Evolutionary conservation across 1,140 invertebrate genomes (phyloP), one percentile per base, ranked within the genome.

Genomic region (Listronotus oregonensis): DNA sequence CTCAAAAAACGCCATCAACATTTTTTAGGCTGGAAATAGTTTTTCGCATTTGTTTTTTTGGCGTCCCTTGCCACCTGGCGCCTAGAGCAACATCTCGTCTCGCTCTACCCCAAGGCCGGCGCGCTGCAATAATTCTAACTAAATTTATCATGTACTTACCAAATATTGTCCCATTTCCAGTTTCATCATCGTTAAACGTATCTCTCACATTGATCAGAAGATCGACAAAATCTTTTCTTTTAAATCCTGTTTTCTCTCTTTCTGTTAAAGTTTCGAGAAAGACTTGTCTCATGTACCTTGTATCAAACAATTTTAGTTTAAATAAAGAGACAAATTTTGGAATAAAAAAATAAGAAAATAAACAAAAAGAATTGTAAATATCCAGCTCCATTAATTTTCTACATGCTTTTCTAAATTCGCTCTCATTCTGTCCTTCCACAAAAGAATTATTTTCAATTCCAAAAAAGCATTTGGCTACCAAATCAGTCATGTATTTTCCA

Each of bases 151-250:
- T 50, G 21, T n/a, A 54, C 70, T 65, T 50, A 71, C 70, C 70
- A 51, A 71, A 67, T 17, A 52, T 47, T 15, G 54, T 39, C n/a
- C 21, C 42, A 37, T 49, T 50, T 47, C 64, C 50, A 39, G 57
- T 17, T 32, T 66, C 46, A 42, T 68, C 57, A 42, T 68, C 57
- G 3, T 42, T 46, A 31, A 62, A 59, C 17, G 34, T 55, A 27
- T 66, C 59, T 31, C 81, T 83, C 51, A 84, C 75, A 31, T 84
- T 81, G 27, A 86, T 78, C 15, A 87, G 51, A 37, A 85, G 71
- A 70, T 86, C 84, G 1, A 86, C 78, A 11, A 86, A 82, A 68
- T 86, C 85, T 52, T 83, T 80, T 57, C 83, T 77, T 11, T 75
- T 77, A 5, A 72, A 57, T 7, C 76, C 72, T 27, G 62, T 73